These are phyloP conservation scores for Stigmatopora nigra DNA, from an alignment of 2,113 vertebrate species.

Conservation along the genomic window DNA sequence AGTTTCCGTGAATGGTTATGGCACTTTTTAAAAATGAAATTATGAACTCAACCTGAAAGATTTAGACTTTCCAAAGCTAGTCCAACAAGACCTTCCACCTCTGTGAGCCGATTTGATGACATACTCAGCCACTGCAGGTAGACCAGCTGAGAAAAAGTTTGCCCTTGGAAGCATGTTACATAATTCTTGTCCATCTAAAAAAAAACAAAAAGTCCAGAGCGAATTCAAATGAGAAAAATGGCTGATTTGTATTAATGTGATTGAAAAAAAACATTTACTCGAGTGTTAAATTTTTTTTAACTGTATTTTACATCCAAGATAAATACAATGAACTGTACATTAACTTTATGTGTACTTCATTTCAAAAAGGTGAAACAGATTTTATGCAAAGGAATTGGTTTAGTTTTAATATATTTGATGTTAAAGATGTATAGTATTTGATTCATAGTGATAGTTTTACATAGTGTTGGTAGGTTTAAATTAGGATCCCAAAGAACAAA, in stretches of 20 bases:
- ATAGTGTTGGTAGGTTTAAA: background rate
- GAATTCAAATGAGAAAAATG: background rate
- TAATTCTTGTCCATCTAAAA: conserved; percentile 73
- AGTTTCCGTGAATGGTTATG: background rate
- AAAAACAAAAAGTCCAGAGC: background rate
- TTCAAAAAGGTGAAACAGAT: background rate
- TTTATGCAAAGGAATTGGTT: background rate
- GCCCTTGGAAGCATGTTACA: conserved; percentile 59
- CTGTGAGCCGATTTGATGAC: conserved; percentile 73
- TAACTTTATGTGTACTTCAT: too few relatives aligned
- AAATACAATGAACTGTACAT: too few relatives aligned
- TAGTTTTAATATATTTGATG: background rate
- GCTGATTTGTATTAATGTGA: background rate
- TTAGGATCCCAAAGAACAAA: background rate
- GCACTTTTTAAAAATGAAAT: background rate
- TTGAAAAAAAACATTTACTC: background rate
- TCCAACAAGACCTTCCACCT: conserved; percentile 72
- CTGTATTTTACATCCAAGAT: too few relatives aligned
- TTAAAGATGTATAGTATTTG: background rate
- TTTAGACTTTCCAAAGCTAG: conserved; percentile 76
- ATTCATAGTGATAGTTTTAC: background rate
- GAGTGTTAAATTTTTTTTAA: too few relatives aligned
- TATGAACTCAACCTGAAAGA: conserved; percentile 74
- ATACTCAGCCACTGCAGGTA: conserved; percentile 85
- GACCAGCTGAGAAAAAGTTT: conserved; percentile 69